These are phyloP conservation scores for Shinisaurus crocodilurus DNA, from an alignment of 2,113 vertebrate genomes.

Conservation along the genomic window DNA sequence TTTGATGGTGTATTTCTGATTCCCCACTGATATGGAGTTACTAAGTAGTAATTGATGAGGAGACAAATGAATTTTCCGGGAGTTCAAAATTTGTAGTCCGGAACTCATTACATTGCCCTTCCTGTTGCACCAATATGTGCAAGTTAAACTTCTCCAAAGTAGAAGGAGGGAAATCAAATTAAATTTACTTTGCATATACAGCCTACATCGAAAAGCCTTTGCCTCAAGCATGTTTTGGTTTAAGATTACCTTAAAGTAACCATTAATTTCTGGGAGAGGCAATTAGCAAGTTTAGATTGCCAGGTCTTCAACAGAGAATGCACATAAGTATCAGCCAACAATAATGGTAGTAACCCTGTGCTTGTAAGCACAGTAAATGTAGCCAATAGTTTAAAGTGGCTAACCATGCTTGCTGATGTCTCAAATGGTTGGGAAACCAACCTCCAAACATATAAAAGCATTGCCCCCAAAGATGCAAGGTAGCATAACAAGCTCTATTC, in stretches of 20 bases:
- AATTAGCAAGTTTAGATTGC: too few species aligned
- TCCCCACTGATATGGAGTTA: not conserved
- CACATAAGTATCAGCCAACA: not conserved
- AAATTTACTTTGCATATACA: not conserved
- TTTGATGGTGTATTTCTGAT: not conserved
- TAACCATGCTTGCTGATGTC: not conserved
- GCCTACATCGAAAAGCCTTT: not conserved
- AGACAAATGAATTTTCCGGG: not conserved
- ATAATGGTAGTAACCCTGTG: not conserved
- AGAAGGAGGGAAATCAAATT: not conserved
- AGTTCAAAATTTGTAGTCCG: not conserved
- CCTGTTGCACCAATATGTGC: not conserved
- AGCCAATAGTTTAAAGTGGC: not conserved
- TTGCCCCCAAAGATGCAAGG: not conserved
- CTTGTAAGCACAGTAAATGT: not conserved
- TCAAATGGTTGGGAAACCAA: not conserved
- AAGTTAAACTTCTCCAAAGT: not conserved
- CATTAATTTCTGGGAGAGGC: too few species aligned
- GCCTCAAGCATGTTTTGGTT: too few species aligned
- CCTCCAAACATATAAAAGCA: not conserved
- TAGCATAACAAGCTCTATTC: not conserved
- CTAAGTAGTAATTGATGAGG: not conserved
- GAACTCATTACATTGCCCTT: not conserved
- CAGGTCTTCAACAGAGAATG: too few species aligned
- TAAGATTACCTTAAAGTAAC: too few species aligned